These are phyloP conservation scores for Heliconius hortense DNA, from an alignment of 2,888 invertebrate genomes.

Conservation along the genomic window DNA sequence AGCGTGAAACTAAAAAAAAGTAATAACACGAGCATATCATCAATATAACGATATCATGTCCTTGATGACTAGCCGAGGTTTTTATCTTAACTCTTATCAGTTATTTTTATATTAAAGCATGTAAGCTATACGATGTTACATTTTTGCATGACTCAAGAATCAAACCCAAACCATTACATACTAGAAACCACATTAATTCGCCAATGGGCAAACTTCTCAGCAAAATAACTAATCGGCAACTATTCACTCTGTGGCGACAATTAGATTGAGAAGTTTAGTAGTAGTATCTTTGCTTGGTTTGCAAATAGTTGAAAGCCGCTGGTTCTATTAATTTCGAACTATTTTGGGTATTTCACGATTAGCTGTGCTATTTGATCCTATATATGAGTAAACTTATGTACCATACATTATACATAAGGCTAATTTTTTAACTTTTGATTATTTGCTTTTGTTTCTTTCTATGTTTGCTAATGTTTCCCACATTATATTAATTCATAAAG, in stretches of 20 bases:
- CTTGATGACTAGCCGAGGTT: not conserved
- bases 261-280: conserved; percentile 42
- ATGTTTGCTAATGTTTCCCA: too few species aligned
- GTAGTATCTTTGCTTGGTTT: conserved; percentile 41
- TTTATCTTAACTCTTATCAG: too few species aligned
- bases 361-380: not conserved
- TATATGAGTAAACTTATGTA: not conserved
- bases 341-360: conserved; percentile 28
- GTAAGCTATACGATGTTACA: not conserved
- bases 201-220: conserved; percentile 32
- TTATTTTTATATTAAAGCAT: too few species aligned
- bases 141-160: not conserved
- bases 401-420: not conserved
- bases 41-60: not conserved
- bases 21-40: not conserved
- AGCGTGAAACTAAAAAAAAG: too few species aligned
- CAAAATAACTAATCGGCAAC: conserved; percentile 42
- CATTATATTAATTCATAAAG: too few species aligned
- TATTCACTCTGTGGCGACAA: conserved; percentile 41
- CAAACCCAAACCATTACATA: not conserved
- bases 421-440: not conserved
- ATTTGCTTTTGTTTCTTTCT: not conserved
- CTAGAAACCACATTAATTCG: not conserved
- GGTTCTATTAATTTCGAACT: conserved; percentile 40
- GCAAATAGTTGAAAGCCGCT: conserved; percentile 37